These are phyloP conservation scores for Bufotes viridis DNA, from an alignment of 2,797 vertebrate species.

Conservation along the genomic window DNA sequence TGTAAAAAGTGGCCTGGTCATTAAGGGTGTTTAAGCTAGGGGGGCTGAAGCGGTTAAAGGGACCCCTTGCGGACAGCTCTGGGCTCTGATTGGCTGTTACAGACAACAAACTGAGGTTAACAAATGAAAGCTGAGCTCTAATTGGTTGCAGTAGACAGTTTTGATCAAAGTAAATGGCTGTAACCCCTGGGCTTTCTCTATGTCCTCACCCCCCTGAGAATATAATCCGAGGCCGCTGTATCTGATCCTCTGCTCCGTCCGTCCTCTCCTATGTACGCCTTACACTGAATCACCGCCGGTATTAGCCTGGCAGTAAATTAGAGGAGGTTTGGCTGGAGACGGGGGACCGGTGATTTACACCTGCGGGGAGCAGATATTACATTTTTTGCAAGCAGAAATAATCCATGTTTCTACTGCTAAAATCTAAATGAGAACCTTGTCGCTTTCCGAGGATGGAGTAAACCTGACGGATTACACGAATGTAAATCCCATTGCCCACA, in stretches of 20 bases:
- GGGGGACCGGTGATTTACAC: slow-evolving; percentile 14
- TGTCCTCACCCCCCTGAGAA: background rate
- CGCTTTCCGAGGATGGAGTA: background rate
- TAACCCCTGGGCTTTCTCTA: background rate
- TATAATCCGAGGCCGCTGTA: no score
- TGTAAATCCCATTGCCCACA: slow-evolving; percentile 33
- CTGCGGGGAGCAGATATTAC: slow-evolving; percentile 17
- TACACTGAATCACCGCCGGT: background rate
- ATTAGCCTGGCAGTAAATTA: background rate
- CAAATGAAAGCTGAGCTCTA: no score
- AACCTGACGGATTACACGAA: slow-evolving; percentile 30
- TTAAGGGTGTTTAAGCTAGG: no score
- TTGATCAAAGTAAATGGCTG: background rate
- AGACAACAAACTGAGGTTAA: no score
- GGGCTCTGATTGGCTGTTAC: no score
- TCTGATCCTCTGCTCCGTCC: background rate
- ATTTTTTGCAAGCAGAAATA: slow-evolving; percentile 13
- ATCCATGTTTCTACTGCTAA: slow-evolving; percentile 25
- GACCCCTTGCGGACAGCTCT: no score
- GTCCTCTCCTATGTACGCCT: background rate
- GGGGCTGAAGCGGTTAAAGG: no score
- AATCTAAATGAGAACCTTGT: slow-evolving; percentile 34
- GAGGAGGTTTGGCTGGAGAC: background rate
- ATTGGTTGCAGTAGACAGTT: no score
- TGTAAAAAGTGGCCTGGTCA: no score